Evolutionary conservation across 2,113 vertebrate genomes (phyloP).

Genomic region (Columba janthina): DNA sequence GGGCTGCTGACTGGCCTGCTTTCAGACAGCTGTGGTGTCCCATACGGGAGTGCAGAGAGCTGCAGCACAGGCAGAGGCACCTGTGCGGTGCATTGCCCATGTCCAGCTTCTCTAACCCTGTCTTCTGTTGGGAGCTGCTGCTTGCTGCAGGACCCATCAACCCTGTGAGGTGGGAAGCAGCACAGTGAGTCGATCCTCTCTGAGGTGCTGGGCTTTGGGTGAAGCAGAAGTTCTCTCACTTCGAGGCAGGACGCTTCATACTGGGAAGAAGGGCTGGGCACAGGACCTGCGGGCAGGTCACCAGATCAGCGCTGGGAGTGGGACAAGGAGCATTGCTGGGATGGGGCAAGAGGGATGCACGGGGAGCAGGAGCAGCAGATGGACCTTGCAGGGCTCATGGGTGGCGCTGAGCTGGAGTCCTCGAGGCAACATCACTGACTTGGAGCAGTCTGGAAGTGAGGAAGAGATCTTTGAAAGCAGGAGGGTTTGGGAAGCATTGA

Average conservation of each 20-base stretch:
- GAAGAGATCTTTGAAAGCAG: neutral
- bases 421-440: neutral
- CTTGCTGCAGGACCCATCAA: neutral
- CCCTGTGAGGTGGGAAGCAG: too few species aligned
- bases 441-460: rapidly evolving
- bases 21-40: neutral
- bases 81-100: rapidly evolving
- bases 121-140: neutral
- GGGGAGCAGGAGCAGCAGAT: rapidly evolving
- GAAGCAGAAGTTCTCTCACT: neutral
- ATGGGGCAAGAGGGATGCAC: rapidly evolving
- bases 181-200: neutral
- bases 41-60: rapidly evolving
- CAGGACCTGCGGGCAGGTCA: neutral
- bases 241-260: neutral
- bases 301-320: neutral
- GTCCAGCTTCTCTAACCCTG: neutral
- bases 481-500: neutral
- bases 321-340: neutral
- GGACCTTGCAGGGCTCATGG: neutral
- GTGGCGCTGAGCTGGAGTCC: neutral
- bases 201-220: rapidly evolving
- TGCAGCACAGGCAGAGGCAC: neutral
- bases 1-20: neutral
- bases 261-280: neutral